Conservation (phyloP, 2,113 vertebrate genomes). For the Meleagris gallopavo region DNA sequence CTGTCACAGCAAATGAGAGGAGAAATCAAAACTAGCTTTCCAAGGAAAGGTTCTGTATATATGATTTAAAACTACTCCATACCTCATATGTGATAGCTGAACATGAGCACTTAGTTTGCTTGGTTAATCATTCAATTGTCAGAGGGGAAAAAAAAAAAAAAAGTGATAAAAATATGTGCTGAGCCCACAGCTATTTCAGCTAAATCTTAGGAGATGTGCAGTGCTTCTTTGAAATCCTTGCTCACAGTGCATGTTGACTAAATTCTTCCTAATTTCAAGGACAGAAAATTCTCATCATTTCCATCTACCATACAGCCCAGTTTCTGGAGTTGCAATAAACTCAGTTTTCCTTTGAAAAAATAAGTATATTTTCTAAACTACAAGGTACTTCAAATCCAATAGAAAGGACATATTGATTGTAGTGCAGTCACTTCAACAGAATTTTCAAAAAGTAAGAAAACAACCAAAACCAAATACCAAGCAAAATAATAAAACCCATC, state of each 20-base stretch:
- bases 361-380: not conserved
- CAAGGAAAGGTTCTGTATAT: not conserved
- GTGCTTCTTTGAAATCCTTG: not conserved
- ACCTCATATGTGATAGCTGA: not conserved
- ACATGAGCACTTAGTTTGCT: not conserved
- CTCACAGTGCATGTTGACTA: not conserved
- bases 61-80: slow-evolving; percentile 8
- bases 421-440: not conserved
- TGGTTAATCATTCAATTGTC: not conserved
- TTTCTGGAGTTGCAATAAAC: not conserved
- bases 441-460: not conserved
- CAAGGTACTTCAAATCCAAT: not conserved
- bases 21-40: not conserved
- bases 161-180: not conserved
- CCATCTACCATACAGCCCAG: not conserved
- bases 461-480: not conserved
- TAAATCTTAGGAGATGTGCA: not conserved
- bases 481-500: not conserved
- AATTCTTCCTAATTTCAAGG: not conserved
- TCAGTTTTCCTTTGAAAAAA: not conserved
- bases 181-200: not conserved
- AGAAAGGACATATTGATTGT: not conserved
- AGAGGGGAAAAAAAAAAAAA: not conserved
- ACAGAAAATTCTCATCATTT: not conserved
- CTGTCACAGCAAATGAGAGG: not conserved